These are phyloP conservation scores for Hepsetus odoe DNA, from an alignment of 2,113 vertebrate species.

Conservation along the genomic window DNA sequence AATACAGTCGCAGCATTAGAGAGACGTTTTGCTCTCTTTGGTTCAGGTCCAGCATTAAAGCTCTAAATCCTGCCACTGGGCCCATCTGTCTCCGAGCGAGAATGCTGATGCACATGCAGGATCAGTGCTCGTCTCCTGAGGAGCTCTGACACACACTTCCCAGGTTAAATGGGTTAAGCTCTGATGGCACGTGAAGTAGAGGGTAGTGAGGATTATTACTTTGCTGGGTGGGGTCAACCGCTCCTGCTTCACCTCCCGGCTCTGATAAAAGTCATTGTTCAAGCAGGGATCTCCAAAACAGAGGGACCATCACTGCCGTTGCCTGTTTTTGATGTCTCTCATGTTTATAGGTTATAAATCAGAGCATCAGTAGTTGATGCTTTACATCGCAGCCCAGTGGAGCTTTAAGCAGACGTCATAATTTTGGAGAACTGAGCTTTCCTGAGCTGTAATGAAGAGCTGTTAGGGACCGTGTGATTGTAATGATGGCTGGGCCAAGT, in stretches of 20 bases:
- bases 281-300: background rate
- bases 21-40: background rate
- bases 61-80: background rate
- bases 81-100: background rate
- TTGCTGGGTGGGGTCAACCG: background rate
- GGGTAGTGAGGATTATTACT: slow-evolving; percentile 5
- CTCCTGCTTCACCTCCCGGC: background rate
- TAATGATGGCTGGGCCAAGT: too few species aligned
- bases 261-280: background rate
- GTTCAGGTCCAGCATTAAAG: background rate
- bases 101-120: background rate
- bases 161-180: background rate
- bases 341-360: background rate
- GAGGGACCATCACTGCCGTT: too few species aligned
- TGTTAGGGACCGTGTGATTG: too few species aligned
- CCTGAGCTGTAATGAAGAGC: too few species aligned
- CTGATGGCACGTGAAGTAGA: slow-evolving; percentile 3
- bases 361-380: too few species aligned
- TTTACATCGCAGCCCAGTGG: background rate
- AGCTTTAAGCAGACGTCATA: too few species aligned
- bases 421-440: too few species aligned
- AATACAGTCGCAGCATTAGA: background rate
- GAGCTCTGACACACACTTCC: slow-evolving; percentile 9
- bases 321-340: too few species aligned
- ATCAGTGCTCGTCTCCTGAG: background rate